Evolutionary conservation across 1,140 invertebrate species (phyloP).

Genomic region (Apis cerana): DNA sequence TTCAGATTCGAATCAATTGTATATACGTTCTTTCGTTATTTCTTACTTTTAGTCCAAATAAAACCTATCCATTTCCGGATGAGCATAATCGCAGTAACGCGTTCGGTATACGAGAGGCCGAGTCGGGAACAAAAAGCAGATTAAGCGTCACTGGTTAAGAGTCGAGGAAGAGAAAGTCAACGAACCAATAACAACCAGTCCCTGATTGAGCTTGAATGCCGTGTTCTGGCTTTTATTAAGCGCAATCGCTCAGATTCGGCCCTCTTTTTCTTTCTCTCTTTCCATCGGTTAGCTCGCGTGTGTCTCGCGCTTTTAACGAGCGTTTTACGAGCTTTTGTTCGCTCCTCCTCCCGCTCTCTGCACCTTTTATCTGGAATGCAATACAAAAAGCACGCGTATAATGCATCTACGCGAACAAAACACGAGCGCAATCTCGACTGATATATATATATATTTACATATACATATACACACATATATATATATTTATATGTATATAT

Average conservation of each 20-base stretch:
- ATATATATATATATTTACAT: too few species aligned
- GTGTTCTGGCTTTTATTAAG: slow-evolving; percentile 60
- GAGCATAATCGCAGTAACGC: too few species aligned
- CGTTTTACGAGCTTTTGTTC: slow-evolving; percentile 56
- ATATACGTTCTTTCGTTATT: too few species aligned
- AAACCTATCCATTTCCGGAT: too few species aligned
- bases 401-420: slow-evolving; percentile 34
- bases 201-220: slow-evolving; percentile 62
- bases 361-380: slow-evolving; percentile 40
- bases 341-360: not conserved
- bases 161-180: slow-evolving; percentile 63
- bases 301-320: slow-evolving; percentile 49
- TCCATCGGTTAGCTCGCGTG: slow-evolving; percentile 22
- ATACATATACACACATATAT: too few species aligned
- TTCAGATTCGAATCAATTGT: too few species aligned
- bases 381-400: slow-evolving; percentile 30
- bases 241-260: slow-evolving; percentile 59
- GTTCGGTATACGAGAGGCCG: not conserved
- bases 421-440: slow-evolving; percentile 14
- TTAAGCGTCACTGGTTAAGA: slow-evolving; percentile 58
- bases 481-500: too few species aligned
- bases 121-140: slow-evolving; percentile 43
- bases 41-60: too few species aligned
- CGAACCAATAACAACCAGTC: slow-evolving; percentile 56
- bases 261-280: not conserved